Conservation (phyloP, 1,140 invertebrate species). For the Babylonia areolata region DNA sequence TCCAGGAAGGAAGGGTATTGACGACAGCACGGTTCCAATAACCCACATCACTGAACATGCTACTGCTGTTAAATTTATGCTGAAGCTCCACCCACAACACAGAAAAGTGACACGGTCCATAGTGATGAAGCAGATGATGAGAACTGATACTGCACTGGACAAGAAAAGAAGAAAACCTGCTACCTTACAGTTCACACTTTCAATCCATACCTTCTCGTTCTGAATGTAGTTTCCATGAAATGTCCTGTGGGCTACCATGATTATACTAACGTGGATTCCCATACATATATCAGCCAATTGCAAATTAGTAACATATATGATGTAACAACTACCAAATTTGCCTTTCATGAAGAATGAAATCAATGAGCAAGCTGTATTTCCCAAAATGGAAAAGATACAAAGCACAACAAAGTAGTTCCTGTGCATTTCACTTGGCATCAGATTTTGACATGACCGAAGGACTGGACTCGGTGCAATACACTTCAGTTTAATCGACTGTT, state of each 20-base stretch:
- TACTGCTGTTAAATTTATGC: constrained; percentile 11
- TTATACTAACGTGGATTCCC: constrained; percentile 65
- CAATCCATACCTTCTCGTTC: constrained; percentile 54
- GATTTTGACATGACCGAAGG: background rate
- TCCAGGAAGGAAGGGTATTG: constrained; percentile 42
- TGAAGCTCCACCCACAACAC: constrained; percentile 53
- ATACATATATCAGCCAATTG: constrained; percentile 62
- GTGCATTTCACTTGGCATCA: background rate
- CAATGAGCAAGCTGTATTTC: background rate
- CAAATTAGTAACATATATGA: constrained; percentile 47
- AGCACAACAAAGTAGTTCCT: background rate
- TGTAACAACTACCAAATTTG: background rate
- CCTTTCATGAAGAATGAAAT: background rate
- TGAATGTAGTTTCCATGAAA: constrained; percentile 57
- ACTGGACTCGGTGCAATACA: background rate
- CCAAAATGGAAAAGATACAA: background rate
- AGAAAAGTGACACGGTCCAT: constrained; percentile 57
- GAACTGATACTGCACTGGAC: constrained; percentile 58
- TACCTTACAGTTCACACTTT: constrained; percentile 52
- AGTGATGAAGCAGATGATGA: constrained; percentile 61
- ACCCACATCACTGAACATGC: constrained; percentile 36
- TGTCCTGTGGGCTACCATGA: constrained; percentile 52
- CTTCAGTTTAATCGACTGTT: background rate
- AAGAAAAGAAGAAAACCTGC: constrained; percentile 59
- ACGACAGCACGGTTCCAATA: constrained; percentile 34